Percentiles rank a stretch among this genome's conserved stretches.
Evolutionary conservation across 2,113 vertebrate genomes (phyloP).

Genomic region (Piaya cayana): DNA sequence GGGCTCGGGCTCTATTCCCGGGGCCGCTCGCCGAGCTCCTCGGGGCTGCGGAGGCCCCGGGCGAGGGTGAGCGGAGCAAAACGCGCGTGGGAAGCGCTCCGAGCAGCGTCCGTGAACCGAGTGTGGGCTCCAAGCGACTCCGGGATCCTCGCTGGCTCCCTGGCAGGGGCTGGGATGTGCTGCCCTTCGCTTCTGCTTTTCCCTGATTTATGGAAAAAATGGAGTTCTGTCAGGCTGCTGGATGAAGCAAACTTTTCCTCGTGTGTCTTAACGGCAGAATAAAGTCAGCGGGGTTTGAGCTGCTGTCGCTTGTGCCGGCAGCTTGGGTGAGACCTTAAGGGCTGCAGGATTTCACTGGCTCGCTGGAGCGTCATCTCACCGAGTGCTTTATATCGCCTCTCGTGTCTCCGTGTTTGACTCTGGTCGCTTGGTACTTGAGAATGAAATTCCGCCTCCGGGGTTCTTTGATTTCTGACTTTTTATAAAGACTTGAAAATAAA

Average conservation of each 20-base stretch:
- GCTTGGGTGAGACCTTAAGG: neutral
- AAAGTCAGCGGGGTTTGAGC: neutral
- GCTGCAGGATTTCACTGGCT: neutral
- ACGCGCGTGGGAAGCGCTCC: accelerated
- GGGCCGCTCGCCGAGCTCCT: accelerated
- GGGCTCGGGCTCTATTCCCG: neutral
- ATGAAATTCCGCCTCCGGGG: neutral
- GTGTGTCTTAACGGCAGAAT: neutral
- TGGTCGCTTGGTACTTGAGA: neutral
- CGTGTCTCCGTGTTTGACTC: neutral
- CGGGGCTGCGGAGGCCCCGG: accelerated
- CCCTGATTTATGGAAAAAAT: accelerated
- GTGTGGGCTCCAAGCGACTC: neutral
- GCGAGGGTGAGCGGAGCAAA: neutral
- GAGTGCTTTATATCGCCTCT: neutral
- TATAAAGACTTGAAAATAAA: neutral
- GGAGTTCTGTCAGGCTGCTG: neutral
- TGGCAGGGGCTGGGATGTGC: neutral
- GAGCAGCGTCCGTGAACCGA: accelerated
- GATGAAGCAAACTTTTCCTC: neutral
- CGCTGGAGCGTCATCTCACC: neutral
- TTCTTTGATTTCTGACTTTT: neutral
- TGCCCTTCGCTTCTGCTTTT: neutral
- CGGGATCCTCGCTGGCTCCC: neutral
- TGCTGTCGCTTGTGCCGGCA: neutral